Evolutionary conservation across 2,797 vertebrate species (phyloP).

Genomic region (Geotrypetes seraphini): DNA sequence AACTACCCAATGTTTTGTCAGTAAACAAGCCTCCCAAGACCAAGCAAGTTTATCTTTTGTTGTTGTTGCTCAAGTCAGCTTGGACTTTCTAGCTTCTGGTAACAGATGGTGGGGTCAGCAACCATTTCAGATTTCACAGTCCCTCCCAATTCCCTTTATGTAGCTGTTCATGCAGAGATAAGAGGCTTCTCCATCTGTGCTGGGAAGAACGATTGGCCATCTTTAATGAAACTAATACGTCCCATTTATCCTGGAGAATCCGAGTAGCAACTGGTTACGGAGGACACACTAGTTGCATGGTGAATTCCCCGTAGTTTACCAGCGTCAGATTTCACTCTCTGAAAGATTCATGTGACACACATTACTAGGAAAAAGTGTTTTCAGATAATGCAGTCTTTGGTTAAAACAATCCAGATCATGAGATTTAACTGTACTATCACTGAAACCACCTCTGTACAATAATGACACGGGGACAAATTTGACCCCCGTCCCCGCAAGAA

Average conservation of each 20-base stretch:
- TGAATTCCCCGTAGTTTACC: too few relatives aligned
- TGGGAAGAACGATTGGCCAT: neutral
- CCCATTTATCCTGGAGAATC: neutral
- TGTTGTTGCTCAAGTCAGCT: constrained; percentile 11
- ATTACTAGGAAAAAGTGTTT: too few relatives aligned
- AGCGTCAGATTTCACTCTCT: too few relatives aligned
- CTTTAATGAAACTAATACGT: too few relatives aligned
- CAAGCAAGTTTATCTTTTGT: rapidly evolving
- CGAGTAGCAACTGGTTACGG: neutral
- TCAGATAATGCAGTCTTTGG: too few relatives aligned
- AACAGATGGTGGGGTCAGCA: constrained; percentile 40
- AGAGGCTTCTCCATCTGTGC: neutral
- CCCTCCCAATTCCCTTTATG: rapidly evolving
- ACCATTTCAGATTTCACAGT: constrained; percentile 1
- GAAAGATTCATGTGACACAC: too few relatives aligned
- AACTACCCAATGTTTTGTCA: rapidly evolving
- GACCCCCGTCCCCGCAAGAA: too few relatives aligned
- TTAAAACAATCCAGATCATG: too few relatives aligned
- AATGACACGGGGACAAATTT: too few relatives aligned
- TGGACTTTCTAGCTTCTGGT: constrained; percentile 14
- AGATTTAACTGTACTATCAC: too few relatives aligned
- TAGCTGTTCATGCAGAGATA: neutral
- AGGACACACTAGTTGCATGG: too few relatives aligned
- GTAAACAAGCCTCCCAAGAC: neutral
- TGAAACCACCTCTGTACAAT: too few relatives aligned